A percentile compares a stretch with the other conserved stretches of the same genome.
Evolutionary conservation across 2,113 vertebrate genomes (phyloP).

Genomic region (Cyprinodon brontotheroides): DNA sequence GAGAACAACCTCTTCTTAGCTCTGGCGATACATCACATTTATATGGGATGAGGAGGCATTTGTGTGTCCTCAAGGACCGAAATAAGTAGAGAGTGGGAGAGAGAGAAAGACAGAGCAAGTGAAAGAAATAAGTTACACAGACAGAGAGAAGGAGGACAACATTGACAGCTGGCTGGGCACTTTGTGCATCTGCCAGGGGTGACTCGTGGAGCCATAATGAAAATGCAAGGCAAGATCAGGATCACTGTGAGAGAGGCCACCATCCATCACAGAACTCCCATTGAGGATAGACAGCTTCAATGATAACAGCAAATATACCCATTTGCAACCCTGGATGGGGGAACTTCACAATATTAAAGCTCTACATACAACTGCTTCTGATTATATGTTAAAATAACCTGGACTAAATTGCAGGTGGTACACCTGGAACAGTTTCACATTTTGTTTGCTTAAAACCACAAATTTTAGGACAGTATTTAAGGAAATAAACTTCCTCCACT

Average conservation of each 20-base stretch:
- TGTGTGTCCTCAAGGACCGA: constrained; percentile 54
- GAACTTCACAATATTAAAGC: constrained; percentile 26
- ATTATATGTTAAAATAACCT: constrained; percentile 7
- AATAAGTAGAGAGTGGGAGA: constrained; percentile 39
- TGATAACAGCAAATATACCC: constrained; percentile 53
- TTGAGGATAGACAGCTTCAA: constrained; percentile 44
- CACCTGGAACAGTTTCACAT: not conserved
- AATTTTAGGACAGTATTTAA: not conserved
- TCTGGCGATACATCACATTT: constrained; percentile 57
- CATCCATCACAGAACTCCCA: constrained; percentile 73
- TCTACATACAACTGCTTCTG: not conserved
- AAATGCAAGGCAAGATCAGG: constrained; percentile 75
- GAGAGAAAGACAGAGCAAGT: constrained; percentile 15
- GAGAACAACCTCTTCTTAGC: constrained; percentile 40
- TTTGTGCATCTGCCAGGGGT: constrained; percentile 69
- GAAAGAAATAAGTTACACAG: constrained; percentile 48
- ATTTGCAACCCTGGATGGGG: constrained; percentile 42
- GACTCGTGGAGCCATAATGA: constrained; percentile 66
- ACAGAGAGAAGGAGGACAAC: constrained; percentile 51
- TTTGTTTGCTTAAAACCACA: not conserved
- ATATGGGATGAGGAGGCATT: constrained; percentile 43
- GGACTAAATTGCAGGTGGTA: not conserved
- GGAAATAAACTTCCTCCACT: not conserved
- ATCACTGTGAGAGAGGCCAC: constrained; percentile 66
- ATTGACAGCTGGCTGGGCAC: constrained; percentile 70